Percentiles rank a stretch among this genome's conserved stretches.
Evolutionary conservation across 2,888 invertebrate species (phyloP).

Genomic region (Homarus gammarus): DNA sequence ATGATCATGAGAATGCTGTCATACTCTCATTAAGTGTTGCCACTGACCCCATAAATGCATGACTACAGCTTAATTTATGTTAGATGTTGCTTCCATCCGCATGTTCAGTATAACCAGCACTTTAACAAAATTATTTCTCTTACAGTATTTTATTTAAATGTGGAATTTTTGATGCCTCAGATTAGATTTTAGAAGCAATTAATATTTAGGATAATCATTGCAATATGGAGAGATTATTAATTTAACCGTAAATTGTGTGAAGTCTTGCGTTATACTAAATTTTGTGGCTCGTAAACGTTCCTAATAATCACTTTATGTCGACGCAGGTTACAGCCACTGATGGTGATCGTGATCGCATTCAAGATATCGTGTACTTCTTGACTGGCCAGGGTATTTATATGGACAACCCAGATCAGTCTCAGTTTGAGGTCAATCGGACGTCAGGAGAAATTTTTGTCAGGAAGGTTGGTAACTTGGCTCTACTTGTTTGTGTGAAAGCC

Average conservation of each 20-base stretch:
- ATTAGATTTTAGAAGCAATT: no score
- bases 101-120: neutral
- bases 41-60: slow-evolving; percentile 23
- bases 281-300: neutral
- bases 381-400: slow-evolving; percentile 97
- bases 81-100: slow-evolving; percentile 24
- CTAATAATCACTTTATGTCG: slow-evolving; percentile 50
- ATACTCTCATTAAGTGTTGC: no score
- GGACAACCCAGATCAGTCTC: slow-evolving; percentile 95
- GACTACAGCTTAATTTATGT: slow-evolving; percentile 36
- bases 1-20: neutral
- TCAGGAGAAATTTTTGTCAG: slow-evolving; percentile 97
- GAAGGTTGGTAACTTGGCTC: slow-evolving; percentile 84
- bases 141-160: slow-evolving; percentile 13
- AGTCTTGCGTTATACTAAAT: neutral
- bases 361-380: slow-evolving; percentile 96
- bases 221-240: no score
- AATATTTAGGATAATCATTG: no score
- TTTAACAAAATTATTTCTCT: neutral
- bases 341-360: slow-evolving; percentile 95
- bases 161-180: neutral
- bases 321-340: slow-evolving; percentile 95
- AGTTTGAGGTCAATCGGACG: slow-evolving; percentile 97
- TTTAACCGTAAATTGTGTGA: no score
- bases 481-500: neutral